Evolutionary conservation across 2,113 vertebrate genomes (phyloP).

Genomic region (Cyprinodon brontotheroides): DNA sequence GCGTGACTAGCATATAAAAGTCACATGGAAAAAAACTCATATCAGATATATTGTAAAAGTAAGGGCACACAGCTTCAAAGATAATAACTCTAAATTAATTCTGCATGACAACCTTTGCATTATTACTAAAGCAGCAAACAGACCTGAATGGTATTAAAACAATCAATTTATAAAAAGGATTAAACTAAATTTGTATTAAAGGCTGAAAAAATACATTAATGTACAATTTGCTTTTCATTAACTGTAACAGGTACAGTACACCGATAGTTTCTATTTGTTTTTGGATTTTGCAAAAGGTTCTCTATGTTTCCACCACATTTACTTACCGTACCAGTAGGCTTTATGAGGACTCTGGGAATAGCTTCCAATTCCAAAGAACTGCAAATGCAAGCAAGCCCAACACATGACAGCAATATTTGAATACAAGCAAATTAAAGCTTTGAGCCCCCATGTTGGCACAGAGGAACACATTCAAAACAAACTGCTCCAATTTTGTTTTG

Average conservation of each 20-base stretch:
- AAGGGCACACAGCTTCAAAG: background rate
- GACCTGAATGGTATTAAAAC: background rate
- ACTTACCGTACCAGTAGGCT: background rate
- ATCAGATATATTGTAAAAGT: background rate
- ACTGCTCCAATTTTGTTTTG: background rate
- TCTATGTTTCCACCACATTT: background rate
- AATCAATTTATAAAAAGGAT: background rate
- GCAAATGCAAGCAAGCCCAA: background rate
- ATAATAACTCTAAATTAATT: background rate
- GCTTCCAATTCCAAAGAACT: background rate
- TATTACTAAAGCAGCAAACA: slow-evolving; percentile 1
- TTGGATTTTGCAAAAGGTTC: too few relatives aligned
- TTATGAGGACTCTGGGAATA: too few relatives aligned
- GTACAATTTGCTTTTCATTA: background rate
- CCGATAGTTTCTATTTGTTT: too few relatives aligned
- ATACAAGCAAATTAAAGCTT: background rate
- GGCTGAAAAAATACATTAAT: background rate
- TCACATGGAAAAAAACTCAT: background rate
- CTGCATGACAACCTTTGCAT: background rate
- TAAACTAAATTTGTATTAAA: background rate
- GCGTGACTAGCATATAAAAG: background rate
- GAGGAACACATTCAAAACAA: background rate
- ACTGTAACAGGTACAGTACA: too few relatives aligned
- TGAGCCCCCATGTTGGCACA: background rate
- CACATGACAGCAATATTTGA: background rate